phyloP scores from a whole-genome alignment of 1,140 invertebrate species.

The Colletes gigas region DNA sequence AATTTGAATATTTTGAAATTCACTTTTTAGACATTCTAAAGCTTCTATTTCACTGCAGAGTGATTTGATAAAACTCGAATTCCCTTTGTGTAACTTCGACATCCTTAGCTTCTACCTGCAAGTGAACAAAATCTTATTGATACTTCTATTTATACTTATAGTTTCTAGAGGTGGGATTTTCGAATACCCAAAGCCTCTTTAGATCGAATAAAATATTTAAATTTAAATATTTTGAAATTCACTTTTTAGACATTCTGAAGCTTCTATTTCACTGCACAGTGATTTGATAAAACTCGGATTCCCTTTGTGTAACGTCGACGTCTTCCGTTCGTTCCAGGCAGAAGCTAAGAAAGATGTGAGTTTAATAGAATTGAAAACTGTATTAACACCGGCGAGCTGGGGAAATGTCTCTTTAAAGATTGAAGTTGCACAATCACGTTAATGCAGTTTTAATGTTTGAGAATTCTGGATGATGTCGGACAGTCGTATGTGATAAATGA shows the following conservation, averaged over 20 bases:
- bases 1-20: too few species aligned
- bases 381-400: not conserved
- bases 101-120: too few species aligned
- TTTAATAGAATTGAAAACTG: constrained; percentile 27
- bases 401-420: not conserved
- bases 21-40: too few species aligned
- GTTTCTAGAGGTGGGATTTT: too few species aligned
- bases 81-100: not conserved
- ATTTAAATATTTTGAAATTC: too few species aligned
- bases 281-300: not conserved
- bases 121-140: too few species aligned
- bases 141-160: too few species aligned
- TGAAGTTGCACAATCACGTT: not conserved
- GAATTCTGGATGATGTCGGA: not conserved
- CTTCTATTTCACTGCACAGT: constrained; percentile 5
- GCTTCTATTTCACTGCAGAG: constrained; percentile 5
- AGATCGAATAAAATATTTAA: too few species aligned
- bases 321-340: constrained; percentile 15
- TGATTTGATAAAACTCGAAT: not conserved
- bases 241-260: too few species aligned
- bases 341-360: not conserved
- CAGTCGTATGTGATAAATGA: not conserved
- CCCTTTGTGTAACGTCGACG: not conserved
- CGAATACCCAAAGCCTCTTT: too few species aligned
- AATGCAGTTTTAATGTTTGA: not conserved